A percentile compares a stretch with the other conserved stretches of the same genome.
These are phyloP conservation scores for Sebastes minor DNA, from an alignment of 2,797 vertebrate species.

Conservation along the genomic window DNA sequence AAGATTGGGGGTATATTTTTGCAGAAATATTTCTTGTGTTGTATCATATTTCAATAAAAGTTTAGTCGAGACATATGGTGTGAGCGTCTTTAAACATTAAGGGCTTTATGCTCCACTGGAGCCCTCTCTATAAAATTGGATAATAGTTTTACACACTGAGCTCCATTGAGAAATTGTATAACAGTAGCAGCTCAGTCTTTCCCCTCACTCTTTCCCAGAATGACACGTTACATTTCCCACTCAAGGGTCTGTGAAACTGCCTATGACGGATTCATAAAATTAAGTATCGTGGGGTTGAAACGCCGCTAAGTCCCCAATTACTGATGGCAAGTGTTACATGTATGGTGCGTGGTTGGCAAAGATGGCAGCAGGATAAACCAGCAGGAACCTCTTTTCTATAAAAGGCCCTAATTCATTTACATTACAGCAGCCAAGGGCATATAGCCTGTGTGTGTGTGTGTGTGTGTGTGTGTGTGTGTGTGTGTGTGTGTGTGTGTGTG, in stretches of 20 bases:
- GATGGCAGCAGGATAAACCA: slow-evolving; percentile 37
- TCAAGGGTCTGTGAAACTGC: slow-evolving; percentile 22
- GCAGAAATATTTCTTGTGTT: slow-evolving; percentile 68
- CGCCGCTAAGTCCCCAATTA: slow-evolving; percentile 33
- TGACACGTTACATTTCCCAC: slow-evolving; percentile 31
- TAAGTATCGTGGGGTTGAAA: slow-evolving; percentile 22
- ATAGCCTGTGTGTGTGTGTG: slow-evolving; percentile 13
- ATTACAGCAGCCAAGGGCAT: slow-evolving; percentile 33
- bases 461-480: slow-evolving; percentile 5
- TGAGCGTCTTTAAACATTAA: slow-evolving; percentile 34
- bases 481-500: neutral
- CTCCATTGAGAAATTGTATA: slow-evolving; percentile 20
- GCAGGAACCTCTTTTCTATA: slow-evolving; percentile 25
- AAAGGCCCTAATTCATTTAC: slow-evolving; percentile 49
- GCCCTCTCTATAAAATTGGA: slow-evolving; percentile 9
- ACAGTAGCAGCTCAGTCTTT: slow-evolving; percentile 36
- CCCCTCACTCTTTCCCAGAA: slow-evolving; percentile 17
- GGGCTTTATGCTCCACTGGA: slow-evolving; percentile 12
- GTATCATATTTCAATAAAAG: slow-evolving; percentile 69
- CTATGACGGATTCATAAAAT: slow-evolving; percentile 33
- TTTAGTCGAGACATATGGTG: slow-evolving; percentile 36
- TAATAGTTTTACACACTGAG: slow-evolving; percentile 30
- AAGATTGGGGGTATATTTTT: slow-evolving; percentile 78
- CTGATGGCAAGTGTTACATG: slow-evolving; percentile 41
- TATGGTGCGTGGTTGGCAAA: slow-evolving; percentile 20